Evolutionary conservation across 2,113 vertebrate species (phyloP), one percentile per base, ranked within the genome.

Genomic region (Craseonycteris thonglongyai): DNA sequence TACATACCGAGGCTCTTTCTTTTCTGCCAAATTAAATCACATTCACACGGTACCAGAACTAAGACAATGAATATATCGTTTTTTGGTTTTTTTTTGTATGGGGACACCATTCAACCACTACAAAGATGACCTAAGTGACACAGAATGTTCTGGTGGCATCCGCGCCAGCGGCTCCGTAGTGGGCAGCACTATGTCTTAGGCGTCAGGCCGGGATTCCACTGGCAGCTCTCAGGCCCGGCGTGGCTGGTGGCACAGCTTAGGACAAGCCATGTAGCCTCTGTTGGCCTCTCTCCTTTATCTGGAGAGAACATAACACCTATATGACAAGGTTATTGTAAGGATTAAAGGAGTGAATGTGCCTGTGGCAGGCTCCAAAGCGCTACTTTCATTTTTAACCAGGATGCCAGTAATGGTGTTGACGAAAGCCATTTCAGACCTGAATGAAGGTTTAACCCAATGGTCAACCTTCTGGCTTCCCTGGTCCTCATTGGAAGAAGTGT

Each of bases 221-320:
- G 42, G 26, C 63, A 15, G 8, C 0, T 1, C 30, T 85, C 74
- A 21, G 1, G 11, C 42, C 72, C 19, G 9, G 42, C 38, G 2
- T 9, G n/a, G 35, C 22, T 0, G 7, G 35, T 78, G 11, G 1
- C 0, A 6, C 33, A 26, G 18, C 68, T 38, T 89, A 0, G 0
- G 28, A 35, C 30, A 72, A 24, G n/a, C 28, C 49, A 13, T 26
- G 63, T 4, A 14, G 42, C 6, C 30, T 38, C 19, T 13, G 4
- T 51, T 22, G 6, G n/a, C n/a, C 66, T 72, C 45, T 63, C 65
- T 38, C 21, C 14, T 38, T 38, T 72, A n/a, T 33, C n/a, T 28
- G 79, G 22, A 26, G 30, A 51, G 56, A 63, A 40, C n/a, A 6
- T 49, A 47, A 38, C 33, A 58, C 21, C 56, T 61, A 1, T 12